Evolutionary conservation across 2,797 vertebrate genomes (phyloP), one percentile per base, ranked within the genome.

Genomic region (Champsocephalus esox): DNA sequence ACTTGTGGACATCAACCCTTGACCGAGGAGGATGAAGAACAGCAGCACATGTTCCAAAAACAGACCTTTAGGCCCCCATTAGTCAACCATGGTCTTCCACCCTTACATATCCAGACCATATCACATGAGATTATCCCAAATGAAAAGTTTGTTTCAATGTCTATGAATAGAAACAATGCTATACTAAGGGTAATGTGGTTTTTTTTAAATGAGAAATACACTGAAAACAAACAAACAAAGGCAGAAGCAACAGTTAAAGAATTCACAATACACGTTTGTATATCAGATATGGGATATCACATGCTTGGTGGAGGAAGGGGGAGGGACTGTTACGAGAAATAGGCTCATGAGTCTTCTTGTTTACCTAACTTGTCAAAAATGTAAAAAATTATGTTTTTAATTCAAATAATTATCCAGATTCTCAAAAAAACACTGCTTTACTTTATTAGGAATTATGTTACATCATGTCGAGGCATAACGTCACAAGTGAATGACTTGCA

Each of bases 401-500:
- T 43, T 4, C 9, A 6, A 34, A 1, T 16, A 32, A n/a, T 11
- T 3, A 2, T 21, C 0, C 28, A 10, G 2, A 66, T 5, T 28
- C 3, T n/a, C 3, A 54, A 0, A 34, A 14, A 14, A 38, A 38
- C 12, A 5, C 3, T 41, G 3, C 6, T 43, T 49, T 19, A 21
- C 9, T 52, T 21, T 13, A 46, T 17, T 51, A 28, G 8, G 4
- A 3, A 12, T 3, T 1, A 5, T 43, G 43, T 48, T 0, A 65
- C 64, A 78, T 71, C 52, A n/a, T 69, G 24, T 38, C 3, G 19
- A 28, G 54, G 51, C 62, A 49, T 62, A 79, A 80, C 86, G 85
- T 90, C 84, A 88, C 75, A 81, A 70, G 83, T 80, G 82, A 80
- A 92, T 94, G 93, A 94, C 93, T 92, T 81, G 92, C 92, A 94